These are phyloP conservation scores for Aptenodytes patagonicus DNA, from an alignment of 2,113 vertebrate genomes.

Conservation along the genomic window DNA sequence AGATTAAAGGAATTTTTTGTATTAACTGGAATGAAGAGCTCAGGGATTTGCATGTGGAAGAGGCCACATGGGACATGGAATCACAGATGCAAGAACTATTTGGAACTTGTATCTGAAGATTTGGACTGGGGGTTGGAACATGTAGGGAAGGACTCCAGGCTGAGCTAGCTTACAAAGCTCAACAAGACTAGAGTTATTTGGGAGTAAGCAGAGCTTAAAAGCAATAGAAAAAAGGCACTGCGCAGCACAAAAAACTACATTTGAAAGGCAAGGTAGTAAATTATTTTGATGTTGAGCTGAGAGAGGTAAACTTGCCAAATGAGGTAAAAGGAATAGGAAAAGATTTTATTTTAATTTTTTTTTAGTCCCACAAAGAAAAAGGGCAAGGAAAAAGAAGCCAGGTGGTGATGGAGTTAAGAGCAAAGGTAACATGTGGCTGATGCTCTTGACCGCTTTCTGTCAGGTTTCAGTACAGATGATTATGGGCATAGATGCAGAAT, in stretches of 20 bases:
- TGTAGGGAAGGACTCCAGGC: not conserved
- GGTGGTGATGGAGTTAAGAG: not conserved
- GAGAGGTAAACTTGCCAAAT: not conserved
- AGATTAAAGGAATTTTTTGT: slow-evolving; percentile 30
- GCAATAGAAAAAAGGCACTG: not conserved
- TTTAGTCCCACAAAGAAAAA: not conserved
- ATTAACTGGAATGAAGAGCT: slow-evolving; percentile 12
- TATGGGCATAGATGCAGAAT: not conserved
- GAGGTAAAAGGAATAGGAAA: not conserved
- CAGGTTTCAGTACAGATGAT: not conserved
- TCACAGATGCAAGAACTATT: slow-evolving; percentile 23
- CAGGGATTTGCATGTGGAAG: slow-evolving; percentile 7
- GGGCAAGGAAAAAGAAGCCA: not conserved
- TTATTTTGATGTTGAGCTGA: not conserved
- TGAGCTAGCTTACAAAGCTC: not conserved
- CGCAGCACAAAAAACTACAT: not conserved
- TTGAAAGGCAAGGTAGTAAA: not conserved
- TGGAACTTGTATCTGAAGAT: slow-evolving; percentile 23
- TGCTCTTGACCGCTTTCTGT: not conserved
- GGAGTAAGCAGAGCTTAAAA: not conserved
- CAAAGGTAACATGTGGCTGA: not conserved
- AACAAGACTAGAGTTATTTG: not conserved
- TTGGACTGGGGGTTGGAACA: not conserved
- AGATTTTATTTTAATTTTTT: not conserved
- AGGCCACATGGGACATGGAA: slow-evolving; percentile 8